Evolutionary conservation across 2,113 vertebrate genomes (phyloP), one percentile per base, ranked within the genome.

Genomic region (Cephalopholis sonnerati): DNA sequence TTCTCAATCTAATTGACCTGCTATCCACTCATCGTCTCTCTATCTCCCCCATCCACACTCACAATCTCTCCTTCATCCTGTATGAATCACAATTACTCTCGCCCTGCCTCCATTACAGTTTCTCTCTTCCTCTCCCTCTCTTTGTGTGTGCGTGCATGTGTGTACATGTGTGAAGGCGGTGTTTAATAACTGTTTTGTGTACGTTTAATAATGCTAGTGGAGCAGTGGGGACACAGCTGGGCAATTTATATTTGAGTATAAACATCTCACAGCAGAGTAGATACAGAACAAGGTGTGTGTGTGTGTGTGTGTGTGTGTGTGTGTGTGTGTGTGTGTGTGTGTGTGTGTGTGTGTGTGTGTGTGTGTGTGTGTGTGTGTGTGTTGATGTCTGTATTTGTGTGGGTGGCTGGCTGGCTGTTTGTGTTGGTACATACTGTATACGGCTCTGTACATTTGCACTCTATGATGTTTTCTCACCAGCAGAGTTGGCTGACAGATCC

Each of bases 181-280:
- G 66, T 79, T 84, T 82, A 89, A 87, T 85, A 71, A 84, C 71
- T 69, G 75, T 76, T 88, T 74, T 83, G 78, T 85, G 76, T 84
- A 76, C 55, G 27, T 83, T 84, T 68, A 86, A 83, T 89, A 88
- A 85, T 83, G 72, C 57, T 63, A 63, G 66, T 88, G 77, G 73
- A 82, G 82, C 81, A 83, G 44, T 59, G 55, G 69, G 81, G 72
- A 75, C 68, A 83, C 84, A 88, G 89, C 85, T 82, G 72, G 79
- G 77, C 54, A 85, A 84, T 90, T 90, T 74, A 75, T 41, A 77
- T 77, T 65, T 68, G 74, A 90, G 65, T 77, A 86, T 74, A 78
- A 88, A 88, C 82, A 87, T 85, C 77, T 81, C 82, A 79, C 57
- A 81, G 70, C 32, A 59, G 78, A 73, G 82, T 44, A 25, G 62